Conservation (phyloP, 2,797 vertebrate species). For the Macropus fuliginosus region DNA sequence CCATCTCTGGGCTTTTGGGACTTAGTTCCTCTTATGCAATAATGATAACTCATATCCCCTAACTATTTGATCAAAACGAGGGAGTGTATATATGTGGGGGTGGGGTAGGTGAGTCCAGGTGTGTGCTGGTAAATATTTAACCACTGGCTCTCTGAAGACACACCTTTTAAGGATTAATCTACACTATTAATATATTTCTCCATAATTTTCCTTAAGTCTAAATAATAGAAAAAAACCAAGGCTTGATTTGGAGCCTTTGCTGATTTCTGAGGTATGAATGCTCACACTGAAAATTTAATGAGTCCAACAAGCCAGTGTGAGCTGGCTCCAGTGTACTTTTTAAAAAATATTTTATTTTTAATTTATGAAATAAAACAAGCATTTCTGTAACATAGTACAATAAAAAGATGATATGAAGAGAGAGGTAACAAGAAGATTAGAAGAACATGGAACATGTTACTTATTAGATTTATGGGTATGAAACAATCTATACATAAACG, state of each 20-base stretch:
- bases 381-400: not conserved
- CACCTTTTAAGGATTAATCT: not conserved
- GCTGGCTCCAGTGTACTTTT: not conserved
- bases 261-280: not conserved
- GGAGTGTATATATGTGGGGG: too few relatives aligned
- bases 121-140: not conserved
- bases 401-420: not conserved
- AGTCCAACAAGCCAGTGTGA: not conserved
- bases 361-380: not conserved
- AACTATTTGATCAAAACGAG: not conserved
- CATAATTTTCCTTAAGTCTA: not conserved
- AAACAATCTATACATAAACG: not conserved
- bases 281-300: not conserved
- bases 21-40: not conserved
- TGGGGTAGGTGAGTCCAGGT: not conserved
- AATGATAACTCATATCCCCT: not conserved
- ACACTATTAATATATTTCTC: not conserved
- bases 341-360: not conserved
- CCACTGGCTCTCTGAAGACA: not conserved
- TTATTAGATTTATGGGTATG: not conserved
- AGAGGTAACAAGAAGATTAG: not conserved
- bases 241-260: not conserved
- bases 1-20: not conserved
- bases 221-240: not conserved
- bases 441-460: not conserved